Base-by-base conservation (phyloP, 1,140 invertebrate genomes). In the Oryctes rhinoceros region DNA sequence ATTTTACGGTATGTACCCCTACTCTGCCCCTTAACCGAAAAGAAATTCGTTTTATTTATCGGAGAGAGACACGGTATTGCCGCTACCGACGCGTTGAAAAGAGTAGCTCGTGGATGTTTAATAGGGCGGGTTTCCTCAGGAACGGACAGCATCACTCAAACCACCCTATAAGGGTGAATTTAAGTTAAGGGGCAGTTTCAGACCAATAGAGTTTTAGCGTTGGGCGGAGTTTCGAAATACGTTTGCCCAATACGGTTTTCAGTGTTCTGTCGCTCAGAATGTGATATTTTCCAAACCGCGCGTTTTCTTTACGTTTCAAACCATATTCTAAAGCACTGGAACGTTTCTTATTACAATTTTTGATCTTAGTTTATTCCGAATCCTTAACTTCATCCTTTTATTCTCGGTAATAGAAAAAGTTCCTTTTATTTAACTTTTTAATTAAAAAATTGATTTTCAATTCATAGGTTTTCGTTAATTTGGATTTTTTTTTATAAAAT, bases 201-300 rank as follows among this genome's bases (percentile, higher is more conserved):
- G 84, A 84, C 87, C 87, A 88, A 88, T 88, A 79, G 84, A 81
- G 81, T 82, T 85, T 82, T 82, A 83, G 84, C 62, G 80, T 30
- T 48, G 83, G 86, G 86, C 84, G 87, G 84, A 81, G 86, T 82
- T 65, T 80, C 44, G 78, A 86, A 88, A 88, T 88, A 88, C 87
- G 87, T 80, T 87, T 83, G 59, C 82, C 87, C 87, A 88, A 88
- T 88, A 88, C 87, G 86, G 86, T 88, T 87, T 87, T 87, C 85
- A 85, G 84, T 87, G 87, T 87, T 83, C 81, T 74, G 59, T 81
- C 62, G 81, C 80, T 82, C 80, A 83, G 81, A 84, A 84, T 85
- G 83, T 84, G 83, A 84, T 49, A 75, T 37, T 76, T 78, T 80
- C 80, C 49, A 75, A 65, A 67, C 48, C 62, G 44, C 59, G 75